Conservation (phyloP, 2,888 invertebrate species). For the Conus canariensis region DNA sequence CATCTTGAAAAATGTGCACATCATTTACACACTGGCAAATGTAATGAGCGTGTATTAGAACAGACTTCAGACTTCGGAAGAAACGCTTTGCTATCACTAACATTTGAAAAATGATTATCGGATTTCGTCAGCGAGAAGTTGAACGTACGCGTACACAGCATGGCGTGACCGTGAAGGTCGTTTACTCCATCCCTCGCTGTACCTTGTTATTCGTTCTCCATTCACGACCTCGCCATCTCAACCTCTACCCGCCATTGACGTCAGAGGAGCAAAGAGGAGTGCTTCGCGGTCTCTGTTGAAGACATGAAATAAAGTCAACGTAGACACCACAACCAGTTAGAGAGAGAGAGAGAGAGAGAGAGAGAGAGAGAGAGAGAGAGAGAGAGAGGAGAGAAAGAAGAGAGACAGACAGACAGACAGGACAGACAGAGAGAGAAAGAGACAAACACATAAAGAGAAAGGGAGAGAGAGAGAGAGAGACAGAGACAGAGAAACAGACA, state of each 20-base stretch:
- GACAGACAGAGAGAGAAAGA: neutral
- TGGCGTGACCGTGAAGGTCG: neutral
- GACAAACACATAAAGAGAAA: neutral
- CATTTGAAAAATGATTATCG: too few species aligned
- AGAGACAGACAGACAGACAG: constrained; percentile 1
- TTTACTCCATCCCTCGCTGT: too few species aligned
- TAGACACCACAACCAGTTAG: neutral
- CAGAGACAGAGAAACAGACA: neutral
- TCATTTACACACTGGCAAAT: too few species aligned
- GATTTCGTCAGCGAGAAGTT: too few species aligned
- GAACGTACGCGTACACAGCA: neutral
- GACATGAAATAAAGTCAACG: neutral
- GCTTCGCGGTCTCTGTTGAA: too few species aligned
- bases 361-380: constrained; percentile 12
- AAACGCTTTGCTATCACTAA: too few species aligned
- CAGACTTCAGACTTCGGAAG: too few species aligned
- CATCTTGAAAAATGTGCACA: too few species aligned
- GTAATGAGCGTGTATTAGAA: too few species aligned
- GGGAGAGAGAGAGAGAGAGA: neutral
- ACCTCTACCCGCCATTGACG: too few species aligned
- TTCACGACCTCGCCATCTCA: too few species aligned
- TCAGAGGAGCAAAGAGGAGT: neutral
- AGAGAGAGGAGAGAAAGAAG: neutral
- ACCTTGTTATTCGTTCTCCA: too few species aligned
- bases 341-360: neutral